Conservation (phyloP, 2,888 invertebrate species). For the Thymelicus acteon region DNA sequence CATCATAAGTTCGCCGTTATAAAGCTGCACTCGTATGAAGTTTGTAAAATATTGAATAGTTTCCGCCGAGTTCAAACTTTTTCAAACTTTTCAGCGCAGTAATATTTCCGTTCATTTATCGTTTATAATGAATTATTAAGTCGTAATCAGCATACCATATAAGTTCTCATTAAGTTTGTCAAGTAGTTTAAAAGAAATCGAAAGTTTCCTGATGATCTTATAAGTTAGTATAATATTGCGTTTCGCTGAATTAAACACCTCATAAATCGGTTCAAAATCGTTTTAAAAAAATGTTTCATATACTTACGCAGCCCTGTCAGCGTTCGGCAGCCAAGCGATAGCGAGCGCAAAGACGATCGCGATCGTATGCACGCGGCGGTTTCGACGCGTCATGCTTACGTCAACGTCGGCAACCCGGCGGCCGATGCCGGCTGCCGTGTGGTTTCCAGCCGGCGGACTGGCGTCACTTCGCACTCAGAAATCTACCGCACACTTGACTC, state of each 20-base stretch:
- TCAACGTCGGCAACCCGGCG: slow-evolving; percentile 54
- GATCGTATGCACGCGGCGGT: slow-evolving; percentile 72
- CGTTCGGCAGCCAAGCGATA: slow-evolving; percentile 68
- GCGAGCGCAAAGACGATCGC: slow-evolving; percentile 71
- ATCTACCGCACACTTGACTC: slow-evolving; percentile 62
- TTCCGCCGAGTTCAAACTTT: background rate
- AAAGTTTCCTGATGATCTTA: background rate
- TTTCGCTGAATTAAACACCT: slow-evolving; percentile 4
- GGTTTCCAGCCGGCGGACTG: slow-evolving; percentile 72
- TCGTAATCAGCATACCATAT: background rate
- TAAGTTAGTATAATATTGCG: background rate
- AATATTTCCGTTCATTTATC: background rate
- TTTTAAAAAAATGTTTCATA: slow-evolving; percentile 23
- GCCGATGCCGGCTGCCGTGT: slow-evolving; percentile 70
- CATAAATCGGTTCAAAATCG: background rate
- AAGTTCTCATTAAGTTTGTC: background rate
- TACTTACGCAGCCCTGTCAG: slow-evolving; percentile 77
- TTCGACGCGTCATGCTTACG: slow-evolving; percentile 66
- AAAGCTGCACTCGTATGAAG: too few species aligned
- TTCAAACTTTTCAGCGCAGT: background rate
- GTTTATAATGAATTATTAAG: background rate
- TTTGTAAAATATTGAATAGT: too few species aligned
- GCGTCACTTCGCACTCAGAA: slow-evolving; percentile 55
- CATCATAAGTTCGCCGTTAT: too few species aligned
- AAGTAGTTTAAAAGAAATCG: background rate